These are phyloP conservation scores for Salvelinus alpinus DNA, from an alignment of 2,113 vertebrate species.

Conservation along the genomic window DNA sequence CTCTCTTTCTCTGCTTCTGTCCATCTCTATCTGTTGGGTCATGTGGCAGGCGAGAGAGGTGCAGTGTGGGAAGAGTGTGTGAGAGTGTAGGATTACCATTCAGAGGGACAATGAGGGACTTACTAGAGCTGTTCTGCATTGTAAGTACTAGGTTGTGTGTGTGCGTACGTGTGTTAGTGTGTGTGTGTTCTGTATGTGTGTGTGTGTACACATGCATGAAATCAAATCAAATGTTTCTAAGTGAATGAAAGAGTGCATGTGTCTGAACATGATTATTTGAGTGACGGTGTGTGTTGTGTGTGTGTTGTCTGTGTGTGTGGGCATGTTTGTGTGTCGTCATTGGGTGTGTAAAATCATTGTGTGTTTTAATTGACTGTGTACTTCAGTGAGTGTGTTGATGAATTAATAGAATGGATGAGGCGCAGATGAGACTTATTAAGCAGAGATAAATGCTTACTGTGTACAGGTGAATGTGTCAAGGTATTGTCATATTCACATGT, in stretches of 20 bases:
- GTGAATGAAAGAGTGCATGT: neutral
- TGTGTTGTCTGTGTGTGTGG: too few relatives aligned
- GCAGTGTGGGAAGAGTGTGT: constrained; percentile 54
- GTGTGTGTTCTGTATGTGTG: constrained; percentile 22
- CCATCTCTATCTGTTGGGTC: constrained; percentile 42
- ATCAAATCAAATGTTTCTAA: neutral
- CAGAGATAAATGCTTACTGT: too few relatives aligned
- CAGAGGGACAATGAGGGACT: constrained; percentile 73
- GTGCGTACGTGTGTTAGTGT: constrained; percentile 34
- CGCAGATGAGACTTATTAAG: too few relatives aligned
- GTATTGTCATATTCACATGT: too few relatives aligned
- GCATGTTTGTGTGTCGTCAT: too few relatives aligned
- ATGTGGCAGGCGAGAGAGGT: constrained; percentile 63
- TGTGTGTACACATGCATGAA: neutral
- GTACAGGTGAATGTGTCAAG: too few relatives aligned
- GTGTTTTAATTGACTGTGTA: too few relatives aligned
- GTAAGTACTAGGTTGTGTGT: constrained; percentile 59
- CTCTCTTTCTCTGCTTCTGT: constrained; percentile 24
- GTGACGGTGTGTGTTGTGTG: too few relatives aligned
- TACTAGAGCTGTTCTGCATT: constrained; percentile 70
- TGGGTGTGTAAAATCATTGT: too few relatives aligned
- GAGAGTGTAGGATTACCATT: constrained; percentile 53
- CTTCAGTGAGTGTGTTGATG: too few relatives aligned
- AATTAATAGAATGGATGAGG: too few relatives aligned
- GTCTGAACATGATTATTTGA: too few relatives aligned